Conservation (phyloP, 2,113 vertebrate species). For the Halcyon senegalensis region DNA sequence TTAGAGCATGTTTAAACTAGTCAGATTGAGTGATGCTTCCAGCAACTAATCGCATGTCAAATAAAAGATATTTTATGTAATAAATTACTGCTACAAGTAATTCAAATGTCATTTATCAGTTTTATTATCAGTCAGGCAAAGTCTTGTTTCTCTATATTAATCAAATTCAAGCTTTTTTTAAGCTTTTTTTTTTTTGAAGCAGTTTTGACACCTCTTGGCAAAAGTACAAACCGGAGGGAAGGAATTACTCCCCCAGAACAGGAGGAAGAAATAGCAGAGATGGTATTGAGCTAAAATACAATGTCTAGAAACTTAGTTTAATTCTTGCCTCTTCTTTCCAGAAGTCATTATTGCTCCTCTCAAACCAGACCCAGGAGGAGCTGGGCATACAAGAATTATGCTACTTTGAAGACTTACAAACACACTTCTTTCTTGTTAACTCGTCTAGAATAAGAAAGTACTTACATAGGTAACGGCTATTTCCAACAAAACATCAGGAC, state of each 20-base stretch:
- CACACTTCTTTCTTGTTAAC: neutral
- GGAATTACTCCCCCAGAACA: slow-evolving; percentile 51
- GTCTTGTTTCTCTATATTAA: slow-evolving; percentile 88
- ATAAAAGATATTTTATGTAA: slow-evolving; percentile 91
- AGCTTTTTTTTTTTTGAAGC: slow-evolving; percentile 69
- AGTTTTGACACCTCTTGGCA: slow-evolving; percentile 82
- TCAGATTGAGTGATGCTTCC: slow-evolving; percentile 87
- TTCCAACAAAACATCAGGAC: neutral
- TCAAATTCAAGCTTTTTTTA: slow-evolving; percentile 82
- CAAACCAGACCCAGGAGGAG: slow-evolving; percentile 9
- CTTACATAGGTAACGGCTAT: neutral
- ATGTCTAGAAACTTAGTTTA: neutral
- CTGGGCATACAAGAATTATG: neutral
- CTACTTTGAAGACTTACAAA: neutral
- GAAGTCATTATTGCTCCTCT: slow-evolving; percentile 10
- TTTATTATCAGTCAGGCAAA: slow-evolving; percentile 89
- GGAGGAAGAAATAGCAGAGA: neutral
- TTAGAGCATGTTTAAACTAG: slow-evolving; percentile 85
- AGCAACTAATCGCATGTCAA: slow-evolving; percentile 89
- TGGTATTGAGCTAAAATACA: neutral
- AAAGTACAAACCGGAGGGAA: slow-evolving; percentile 69
- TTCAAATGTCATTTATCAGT: slow-evolving; percentile 90
- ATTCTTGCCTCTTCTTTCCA: neutral
- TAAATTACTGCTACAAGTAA: slow-evolving; percentile 89
- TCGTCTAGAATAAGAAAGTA: slow-evolving; percentile 7